Percentiles rank a stretch among this genome's conserved stretches.
phyloP scores from a whole-genome alignment of 92 coral and sea anemone genomes.

The Meandrina meandrites region DNA sequence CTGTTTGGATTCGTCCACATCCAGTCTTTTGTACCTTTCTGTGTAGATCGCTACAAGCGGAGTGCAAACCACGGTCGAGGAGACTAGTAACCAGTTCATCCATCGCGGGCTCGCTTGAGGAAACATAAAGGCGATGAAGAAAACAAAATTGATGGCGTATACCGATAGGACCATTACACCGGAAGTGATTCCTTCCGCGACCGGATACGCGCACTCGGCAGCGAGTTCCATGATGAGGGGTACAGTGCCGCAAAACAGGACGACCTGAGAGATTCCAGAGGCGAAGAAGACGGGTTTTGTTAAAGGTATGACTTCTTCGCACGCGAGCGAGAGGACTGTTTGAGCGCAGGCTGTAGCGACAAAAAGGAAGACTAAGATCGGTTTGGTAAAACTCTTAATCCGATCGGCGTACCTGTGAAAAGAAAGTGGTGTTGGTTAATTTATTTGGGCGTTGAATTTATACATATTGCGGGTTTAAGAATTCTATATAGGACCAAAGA shows the following conservation, averaged over 20 bases:
- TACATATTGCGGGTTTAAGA: background rate
- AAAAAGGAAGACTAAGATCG: slow-evolving; percentile 72
- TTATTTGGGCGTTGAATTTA: background rate
- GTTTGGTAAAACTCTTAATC: slow-evolving; percentile 78
- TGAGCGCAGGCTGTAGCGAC: slow-evolving; percentile 73
- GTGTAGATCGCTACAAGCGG: slow-evolving; percentile 75
- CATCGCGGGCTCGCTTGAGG: slow-evolving; percentile 93
- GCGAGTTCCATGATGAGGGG: slow-evolving; percentile 90
- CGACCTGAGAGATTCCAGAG: slow-evolving; percentile 73
- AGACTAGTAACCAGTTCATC: slow-evolving; percentile 96
- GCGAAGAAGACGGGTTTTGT: slow-evolving; percentile 69
- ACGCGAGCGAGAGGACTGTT: slow-evolving; percentile 78
- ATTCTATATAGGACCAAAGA: no score
- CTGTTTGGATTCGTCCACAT: slow-evolving; percentile 66
- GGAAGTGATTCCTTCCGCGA: slow-evolving; percentile 96
- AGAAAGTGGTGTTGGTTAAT: background rate
- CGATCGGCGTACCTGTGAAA: slow-evolving; percentile 88
- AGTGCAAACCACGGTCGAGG: slow-evolving; percentile 74
- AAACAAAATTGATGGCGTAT: slow-evolving; percentile 78
- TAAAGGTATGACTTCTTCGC: slow-evolving; percentile 83
- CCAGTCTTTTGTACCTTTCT: slow-evolving; percentile 76
- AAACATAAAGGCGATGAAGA: slow-evolving; percentile 89
- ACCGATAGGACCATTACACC: slow-evolving; percentile 85
- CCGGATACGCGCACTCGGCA: slow-evolving; percentile 93
- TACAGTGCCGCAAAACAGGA: slow-evolving; percentile 78